These are phyloP conservation scores for Ispidina lecontei DNA, from an alignment of 2,797 vertebrate species.

Conservation along the genomic window DNA sequence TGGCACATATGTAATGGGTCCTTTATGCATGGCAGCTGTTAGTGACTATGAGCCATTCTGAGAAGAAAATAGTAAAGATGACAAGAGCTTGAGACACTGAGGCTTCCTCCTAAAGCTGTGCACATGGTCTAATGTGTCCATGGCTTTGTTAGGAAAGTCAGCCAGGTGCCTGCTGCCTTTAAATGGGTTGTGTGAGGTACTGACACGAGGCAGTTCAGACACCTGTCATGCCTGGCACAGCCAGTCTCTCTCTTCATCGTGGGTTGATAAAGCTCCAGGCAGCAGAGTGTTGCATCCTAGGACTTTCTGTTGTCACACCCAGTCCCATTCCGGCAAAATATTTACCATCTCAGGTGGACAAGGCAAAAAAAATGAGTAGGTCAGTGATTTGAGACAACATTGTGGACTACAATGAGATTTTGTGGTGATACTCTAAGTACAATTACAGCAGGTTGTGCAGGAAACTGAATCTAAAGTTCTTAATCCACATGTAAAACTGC, in stretches of 20 bases:
- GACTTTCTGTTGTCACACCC: not conserved
- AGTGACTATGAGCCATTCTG: not conserved
- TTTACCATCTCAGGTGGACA: not conserved
- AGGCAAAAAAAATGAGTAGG: not conserved
- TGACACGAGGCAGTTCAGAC: not conserved
- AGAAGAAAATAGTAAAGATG: not conserved
- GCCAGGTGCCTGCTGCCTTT: not conserved
- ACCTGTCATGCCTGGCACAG: not conserved
- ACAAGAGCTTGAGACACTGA: not conserved
- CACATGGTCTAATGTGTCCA: not conserved
- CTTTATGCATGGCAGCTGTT: not conserved
- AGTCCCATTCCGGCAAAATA: not conserved
- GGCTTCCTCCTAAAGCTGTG: not conserved
- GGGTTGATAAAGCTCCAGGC: not conserved
- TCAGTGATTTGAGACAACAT: not conserved
- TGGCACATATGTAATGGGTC: fast-evolving
- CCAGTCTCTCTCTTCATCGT: not conserved
- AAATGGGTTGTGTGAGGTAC: not conserved
- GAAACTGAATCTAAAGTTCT: conserved; percentile 30
- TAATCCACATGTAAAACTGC: not conserved
- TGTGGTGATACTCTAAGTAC: not conserved
- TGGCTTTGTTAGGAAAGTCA: not conserved
- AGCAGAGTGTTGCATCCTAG: not conserved
- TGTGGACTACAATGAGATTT: not conserved
- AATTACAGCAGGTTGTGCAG: not conserved